Base-by-base conservation (phyloP, 2,888 invertebrate species). In the Allygus modestus region DNA sequence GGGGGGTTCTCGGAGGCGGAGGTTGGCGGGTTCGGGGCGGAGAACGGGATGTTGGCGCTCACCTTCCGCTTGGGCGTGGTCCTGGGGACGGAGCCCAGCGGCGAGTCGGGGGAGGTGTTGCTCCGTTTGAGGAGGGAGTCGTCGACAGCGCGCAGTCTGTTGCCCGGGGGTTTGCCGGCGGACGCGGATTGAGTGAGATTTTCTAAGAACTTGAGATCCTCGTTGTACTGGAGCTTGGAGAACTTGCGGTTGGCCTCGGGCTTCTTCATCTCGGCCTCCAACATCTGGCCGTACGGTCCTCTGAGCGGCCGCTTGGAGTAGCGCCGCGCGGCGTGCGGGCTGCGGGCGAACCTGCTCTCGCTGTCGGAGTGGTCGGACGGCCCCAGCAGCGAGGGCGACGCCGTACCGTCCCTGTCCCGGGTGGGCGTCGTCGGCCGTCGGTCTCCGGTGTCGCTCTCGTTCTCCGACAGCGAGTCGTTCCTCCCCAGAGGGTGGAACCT, bases 251-350 rank as follows among this genome's bases (percentile, higher is more conserved):
- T 90, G 88, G 83, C 89, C 89, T 93, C 93, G 0, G 94, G 94
- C 88, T 95, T 95, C 85, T 95, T 95, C 94, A 96, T 95, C 91
- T 96, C 95, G 0, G 95, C 95, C 89, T 96, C 95, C 33, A 96
- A 90, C 95, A 96, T 95, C 89, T 95, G 95, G 0, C 95, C 95
- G 88, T 95, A 95, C 0, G 96, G 96, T 0, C 96, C 95, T 20
- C 96, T 92, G 9, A 95, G 90, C 0, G 95, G 95, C 28, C 95
- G 91, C 89, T 95, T 97, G 26, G 95, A 95, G 88, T 94, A 96
- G 46, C 96, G 93, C 37, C 88, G 84, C 0, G 88, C 87, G 89
- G 89, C 87, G 89, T 89, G 87, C 87, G 90, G 85, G 87, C 87
- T 89, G 90, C 81, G 87, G 89, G 91, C 71, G 89, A 92, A 86